These are phyloP conservation scores for Chaenodraco wilsoni DNA, from an alignment of 2,797 vertebrate genomes.

Conservation along the genomic window DNA sequence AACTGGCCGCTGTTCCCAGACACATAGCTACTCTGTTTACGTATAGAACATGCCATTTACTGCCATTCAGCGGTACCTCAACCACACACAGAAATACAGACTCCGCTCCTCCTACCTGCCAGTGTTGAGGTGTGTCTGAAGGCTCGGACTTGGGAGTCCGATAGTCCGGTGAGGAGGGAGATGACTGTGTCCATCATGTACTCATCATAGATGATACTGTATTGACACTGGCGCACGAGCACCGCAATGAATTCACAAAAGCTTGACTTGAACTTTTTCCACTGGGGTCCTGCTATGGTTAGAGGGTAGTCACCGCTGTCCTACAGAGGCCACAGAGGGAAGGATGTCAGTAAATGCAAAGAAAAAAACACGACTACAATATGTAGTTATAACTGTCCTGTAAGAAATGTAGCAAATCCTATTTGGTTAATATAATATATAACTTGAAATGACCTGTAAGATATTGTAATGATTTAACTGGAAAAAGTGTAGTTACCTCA, in stretches of 20 bases:
- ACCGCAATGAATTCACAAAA: constrained; percentile 99
- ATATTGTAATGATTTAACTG: not conserved
- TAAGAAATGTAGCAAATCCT: not conserved
- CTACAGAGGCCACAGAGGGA: constrained; percentile 76
- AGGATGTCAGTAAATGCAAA: constrained; percentile 16
- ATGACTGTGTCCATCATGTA: constrained; percentile 99
- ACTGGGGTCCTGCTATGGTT: constrained; percentile 98
- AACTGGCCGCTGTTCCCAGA: not conserved
- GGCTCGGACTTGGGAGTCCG: constrained; percentile 98
- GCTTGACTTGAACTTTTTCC: constrained; percentile 99
- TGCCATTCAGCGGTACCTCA: constrained; percentile 2
- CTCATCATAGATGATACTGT: constrained; percentile 99
- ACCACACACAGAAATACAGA: too few species aligned
- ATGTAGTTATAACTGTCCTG: not conserved
- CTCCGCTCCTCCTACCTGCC: constrained; percentile 86
- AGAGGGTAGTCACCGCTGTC: constrained; percentile 98
- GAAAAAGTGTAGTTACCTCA: constrained; percentile 86
- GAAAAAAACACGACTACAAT: not conserved
- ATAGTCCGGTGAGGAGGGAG: constrained; percentile 97
- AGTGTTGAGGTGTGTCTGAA: constrained; percentile 99
- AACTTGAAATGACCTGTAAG: not conserved
- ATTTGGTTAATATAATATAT: not conserved
- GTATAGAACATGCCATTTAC: not conserved
- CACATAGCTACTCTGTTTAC: not conserved
- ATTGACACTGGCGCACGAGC: constrained; percentile 97